Evolutionary conservation across 2,888 invertebrate species (phyloP).

Genomic region (Scaptodrosophila latifasciaeformis): DNA sequence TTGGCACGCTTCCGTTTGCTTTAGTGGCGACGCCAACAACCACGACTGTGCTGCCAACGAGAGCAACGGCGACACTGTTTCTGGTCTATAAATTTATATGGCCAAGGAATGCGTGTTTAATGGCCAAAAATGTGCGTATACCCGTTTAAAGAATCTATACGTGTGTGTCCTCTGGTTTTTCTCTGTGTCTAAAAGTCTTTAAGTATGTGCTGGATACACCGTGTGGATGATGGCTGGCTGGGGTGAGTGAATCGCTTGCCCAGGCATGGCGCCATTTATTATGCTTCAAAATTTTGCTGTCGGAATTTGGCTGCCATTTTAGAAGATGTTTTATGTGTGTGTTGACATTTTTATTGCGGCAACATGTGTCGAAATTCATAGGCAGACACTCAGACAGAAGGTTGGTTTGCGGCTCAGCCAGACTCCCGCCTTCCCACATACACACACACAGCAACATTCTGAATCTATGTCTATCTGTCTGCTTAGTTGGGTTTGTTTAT

Average conservation of each 20-base stretch:
- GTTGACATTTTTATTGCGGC: constrained; percentile 70
- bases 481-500: constrained; percentile 1
- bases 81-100: constrained; percentile 68
- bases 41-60: too few species aligned
- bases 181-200: constrained; percentile 27
- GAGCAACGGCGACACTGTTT: constrained; percentile 24
- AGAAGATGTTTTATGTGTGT: constrained; percentile 68
- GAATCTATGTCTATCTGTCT: constrained; percentile 7
- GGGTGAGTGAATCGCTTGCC: constrained; percentile 15
- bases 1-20: background rate
- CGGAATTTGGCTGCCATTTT: constrained; percentile 67
- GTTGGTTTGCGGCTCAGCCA: too few species aligned
- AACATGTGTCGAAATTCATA: constrained; percentile 65
- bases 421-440: background rate
- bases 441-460: background rate
- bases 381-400: constrained; percentile 7
- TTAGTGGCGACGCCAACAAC: constrained; percentile 1
- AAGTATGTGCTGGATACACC: constrained; percentile 54
- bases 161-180: too few species aligned
- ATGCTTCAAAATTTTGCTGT: constrained; percentile 64
- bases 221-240: background rate
- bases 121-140: constrained; percentile 65
- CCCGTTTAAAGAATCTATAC: constrained; percentile 7
- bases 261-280: constrained; percentile 56
- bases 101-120: constrained; percentile 68